Evolutionary conservation across 2,888 invertebrate species (phyloP), one percentile per base, ranked within the genome.

Genomic region (Melanchra persicariae): DNA sequence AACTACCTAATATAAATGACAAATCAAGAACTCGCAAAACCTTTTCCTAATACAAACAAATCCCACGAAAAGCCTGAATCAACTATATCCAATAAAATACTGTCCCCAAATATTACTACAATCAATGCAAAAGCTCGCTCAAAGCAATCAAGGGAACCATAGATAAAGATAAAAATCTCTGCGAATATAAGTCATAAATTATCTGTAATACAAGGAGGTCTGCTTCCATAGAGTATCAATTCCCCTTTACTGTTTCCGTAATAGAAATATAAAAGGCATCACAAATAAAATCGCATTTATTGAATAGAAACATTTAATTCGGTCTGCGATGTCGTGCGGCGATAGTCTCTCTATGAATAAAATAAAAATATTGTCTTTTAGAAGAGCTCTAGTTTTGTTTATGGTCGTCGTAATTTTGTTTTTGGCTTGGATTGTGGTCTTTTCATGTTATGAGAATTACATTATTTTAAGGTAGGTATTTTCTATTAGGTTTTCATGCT

Each of bases 221-320:
- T 69, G 49, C 71, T 70, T 63, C 72, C 75, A 85, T 70, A 76
- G 85, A 84, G 80, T 87, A 91, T 91, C 91, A 90, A 90, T 90
- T 91, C 90, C 90, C 92, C 89, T 89, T 88, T 88, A 89, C 84
- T 84, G 85, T 79, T 79, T 77, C 81, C 66, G 89, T 94, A 93
- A 95, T 94, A 93, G 95, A 94, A 93, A 93, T 88, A 94, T 92
- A 92, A 93, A 93, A 90, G 89, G 87, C 88, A 91, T 91, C 84
- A 87, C 87, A 87, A 89, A 92, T 92, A 88, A 85, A 87, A 89
- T 89, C 81, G 86, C 85, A 86, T 91, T 92, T 92, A 95, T 95
- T 95, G 93, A 94, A 94, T 93, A 92, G 88, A 89, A 89, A 83
- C 87, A 89, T 89, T 91, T 90, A 91, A 90, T 91, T 90, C 74